phyloP scores from a whole-genome alignment of 2,888 invertebrate species.

The Drosophila engyochracea region DNA sequence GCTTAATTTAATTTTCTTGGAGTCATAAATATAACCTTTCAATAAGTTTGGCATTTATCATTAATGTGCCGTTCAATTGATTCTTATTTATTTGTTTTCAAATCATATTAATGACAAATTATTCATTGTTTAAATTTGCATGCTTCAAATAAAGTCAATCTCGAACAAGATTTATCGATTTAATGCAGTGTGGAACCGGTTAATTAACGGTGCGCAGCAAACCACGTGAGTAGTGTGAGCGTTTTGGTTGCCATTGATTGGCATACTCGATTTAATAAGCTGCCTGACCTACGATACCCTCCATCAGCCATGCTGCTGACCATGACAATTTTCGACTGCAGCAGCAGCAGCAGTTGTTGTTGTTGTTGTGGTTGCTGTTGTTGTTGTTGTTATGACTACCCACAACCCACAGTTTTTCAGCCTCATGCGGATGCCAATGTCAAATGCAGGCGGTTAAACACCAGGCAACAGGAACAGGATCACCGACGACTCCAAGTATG shows the following conservation, averaged over 20 bases:
- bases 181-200: background rate
- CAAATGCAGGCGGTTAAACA: background rate
- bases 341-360: background rate
- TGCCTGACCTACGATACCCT: slow-evolving; percentile 34
- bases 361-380: background rate
- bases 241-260: slow-evolving; percentile 23
- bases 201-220: background rate
- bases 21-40: background rate
- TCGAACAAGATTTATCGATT: background rate
- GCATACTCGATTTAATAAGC: slow-evolving; percentile 42
- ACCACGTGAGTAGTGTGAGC: background rate
- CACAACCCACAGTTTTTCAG: slow-evolving; percentile 51
- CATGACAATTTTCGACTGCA: slow-evolving; percentile 30
- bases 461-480: slow-evolving; percentile 45
- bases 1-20: background rate
- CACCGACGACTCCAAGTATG: slow-evolving; percentile 14
- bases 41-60: background rate
- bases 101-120: background rate
- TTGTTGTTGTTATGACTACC: slow-evolving; percentile 14
- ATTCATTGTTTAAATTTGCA: background rate
- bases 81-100: background rate
- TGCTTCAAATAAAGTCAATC: background rate
- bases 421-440: slow-evolving; percentile 21
- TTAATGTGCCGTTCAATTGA: background rate
- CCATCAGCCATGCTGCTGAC: slow-evolving; percentile 19